These are phyloP conservation scores for Eupelmus urozonus DNA, from an alignment of 2,888 invertebrate genomes.

Conservation along the genomic window DNA sequence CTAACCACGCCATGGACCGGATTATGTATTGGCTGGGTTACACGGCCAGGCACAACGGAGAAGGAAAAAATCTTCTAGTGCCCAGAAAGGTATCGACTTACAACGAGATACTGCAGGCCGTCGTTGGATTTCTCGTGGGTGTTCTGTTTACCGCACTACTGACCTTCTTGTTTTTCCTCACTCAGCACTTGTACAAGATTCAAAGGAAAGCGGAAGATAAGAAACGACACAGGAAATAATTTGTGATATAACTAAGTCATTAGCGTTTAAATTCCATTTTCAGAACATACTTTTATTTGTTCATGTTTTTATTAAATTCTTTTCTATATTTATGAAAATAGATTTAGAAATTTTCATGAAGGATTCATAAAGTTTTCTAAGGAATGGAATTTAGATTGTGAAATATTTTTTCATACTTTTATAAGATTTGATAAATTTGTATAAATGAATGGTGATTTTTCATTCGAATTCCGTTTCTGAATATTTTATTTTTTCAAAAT, in stretches of 20 bases:
- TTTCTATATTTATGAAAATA: too few relatives aligned
- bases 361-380: too few relatives aligned
- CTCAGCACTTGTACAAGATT: constrained; percentile 43
- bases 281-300: constrained; percentile 7
- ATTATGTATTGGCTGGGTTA: constrained; percentile 72
- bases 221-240: constrained; percentile 48
- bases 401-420: too few relatives aligned
- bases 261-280: background rate
- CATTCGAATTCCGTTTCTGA: background rate
- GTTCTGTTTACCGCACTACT: constrained; percentile 61
- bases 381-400: too few relatives aligned
- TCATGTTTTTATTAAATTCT: background rate
- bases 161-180: constrained; percentile 60
- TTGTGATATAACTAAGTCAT: constrained; percentile 6
- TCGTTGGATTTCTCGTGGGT: constrained; percentile 70
- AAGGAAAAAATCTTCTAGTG: constrained; percentile 64
- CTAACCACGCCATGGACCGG: constrained; percentile 72
- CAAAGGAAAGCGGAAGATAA: constrained; percentile 41
- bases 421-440: too few relatives aligned
- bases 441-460: background rate
- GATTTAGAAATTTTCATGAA: too few relatives aligned
- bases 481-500: background rate
- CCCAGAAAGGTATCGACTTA: constrained; percentile 66
- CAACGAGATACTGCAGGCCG: constrained; percentile 67
- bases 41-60: constrained; percentile 68